phyloP scores from a whole-genome alignment of 1,140 invertebrate genomes.

The Sweltsa coloradensis region DNA sequence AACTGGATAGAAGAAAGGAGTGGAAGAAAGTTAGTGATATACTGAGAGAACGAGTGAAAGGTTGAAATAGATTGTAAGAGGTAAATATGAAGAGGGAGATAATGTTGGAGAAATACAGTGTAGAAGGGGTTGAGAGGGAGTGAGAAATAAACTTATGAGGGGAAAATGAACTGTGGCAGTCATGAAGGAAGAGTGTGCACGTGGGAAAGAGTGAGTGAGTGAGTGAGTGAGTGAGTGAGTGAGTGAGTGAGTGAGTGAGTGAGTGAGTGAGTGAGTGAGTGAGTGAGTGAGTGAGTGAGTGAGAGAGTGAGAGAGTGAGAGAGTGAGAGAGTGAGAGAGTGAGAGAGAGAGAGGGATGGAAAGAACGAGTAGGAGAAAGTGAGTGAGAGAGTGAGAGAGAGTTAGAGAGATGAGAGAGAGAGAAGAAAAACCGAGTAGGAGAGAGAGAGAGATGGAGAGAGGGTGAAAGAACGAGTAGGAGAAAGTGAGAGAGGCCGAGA shows the following conservation, averaged over 20 bases:
- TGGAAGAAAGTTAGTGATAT: no score
- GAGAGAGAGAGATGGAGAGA: background rate
- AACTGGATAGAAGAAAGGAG: no score
- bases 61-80: no score
- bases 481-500: no score
- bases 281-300: slow-evolving; percentile 1
- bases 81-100: no score
- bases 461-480: background rate
- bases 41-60: no score
- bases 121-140: no score
- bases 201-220: slow-evolving; percentile 4
- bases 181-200: background rate
- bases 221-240: slow-evolving; percentile 7
- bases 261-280: slow-evolving; percentile 1
- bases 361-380: background rate
- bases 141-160: no score
- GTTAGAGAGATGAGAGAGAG: no score
- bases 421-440: no score
- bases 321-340: slow-evolving; percentile 1
- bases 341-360: slow-evolving; percentile 2
- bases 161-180: no score
- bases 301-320: slow-evolving; percentile 1
- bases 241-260: slow-evolving; percentile 1
- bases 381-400: slow-evolving; percentile 3
- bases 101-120: no score